These are phyloP conservation scores for Artemia franciscana DNA, from an alignment of 1,140 invertebrate genomes.

Conservation along the genomic window DNA sequence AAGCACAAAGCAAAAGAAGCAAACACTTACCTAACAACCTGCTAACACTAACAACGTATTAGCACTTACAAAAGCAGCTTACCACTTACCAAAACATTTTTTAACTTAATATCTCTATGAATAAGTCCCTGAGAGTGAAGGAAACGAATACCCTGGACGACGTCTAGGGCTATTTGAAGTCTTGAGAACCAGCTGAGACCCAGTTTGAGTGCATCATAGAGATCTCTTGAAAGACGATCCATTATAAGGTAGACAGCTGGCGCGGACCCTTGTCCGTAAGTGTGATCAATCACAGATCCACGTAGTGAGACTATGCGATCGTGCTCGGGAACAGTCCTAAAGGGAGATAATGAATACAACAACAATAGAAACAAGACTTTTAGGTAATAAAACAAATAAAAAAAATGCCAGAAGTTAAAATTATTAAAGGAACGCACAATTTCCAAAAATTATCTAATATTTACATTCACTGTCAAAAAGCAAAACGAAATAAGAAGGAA, in stretches of 20 bases:
- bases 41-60: too few species aligned
- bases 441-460: too few species aligned
- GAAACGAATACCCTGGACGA: conserved; percentile 59
- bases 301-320: conserved; percentile 51
- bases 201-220: conserved; percentile 50
- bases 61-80: too few species aligned
- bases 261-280: conserved; percentile 35
- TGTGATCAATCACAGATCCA: conserved; percentile 61
- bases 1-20: too few species aligned
- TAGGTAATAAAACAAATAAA: conserved; percentile 5
- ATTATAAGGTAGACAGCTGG: conserved; percentile 61
- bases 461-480: too few species aligned
- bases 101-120: conserved; percentile 70
- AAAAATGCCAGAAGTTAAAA: not conserved
- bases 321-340: conserved; percentile 56
- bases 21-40: too few species aligned
- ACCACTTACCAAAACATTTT: conserved; percentile 50
- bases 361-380: conserved; percentile 5
- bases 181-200: conserved; percentile 39
- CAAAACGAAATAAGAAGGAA: too few species aligned
- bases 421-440: not conserved
- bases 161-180: conserved; percentile 53
- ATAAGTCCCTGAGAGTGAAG: conserved; percentile 62
- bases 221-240: conserved; percentile 41
- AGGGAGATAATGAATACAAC: conserved; percentile 10